A percentile compares a stretch with the other conserved stretches of the same genome.
Conservation (phyloP, 2,113 vertebrate genomes). For the Ia io region DNA sequence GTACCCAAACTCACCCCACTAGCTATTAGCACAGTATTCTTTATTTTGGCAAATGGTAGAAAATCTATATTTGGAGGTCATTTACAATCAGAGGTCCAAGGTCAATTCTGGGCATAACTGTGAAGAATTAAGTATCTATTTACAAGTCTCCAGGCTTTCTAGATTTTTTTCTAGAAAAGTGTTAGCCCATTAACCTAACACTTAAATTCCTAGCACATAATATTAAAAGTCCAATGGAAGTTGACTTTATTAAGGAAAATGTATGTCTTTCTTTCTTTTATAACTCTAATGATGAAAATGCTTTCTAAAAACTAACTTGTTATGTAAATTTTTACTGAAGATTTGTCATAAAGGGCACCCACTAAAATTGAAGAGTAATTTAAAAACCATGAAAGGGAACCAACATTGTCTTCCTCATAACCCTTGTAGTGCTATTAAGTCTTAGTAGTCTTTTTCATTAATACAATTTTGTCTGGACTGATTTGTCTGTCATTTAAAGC, state of each 20-base stretch:
- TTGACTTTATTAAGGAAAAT: not conserved
- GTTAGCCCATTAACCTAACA: not conserved
- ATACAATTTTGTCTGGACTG: not conserved
- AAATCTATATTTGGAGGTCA: conserved; percentile 29
- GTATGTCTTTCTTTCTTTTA: not conserved
- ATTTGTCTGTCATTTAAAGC: conserved; percentile 28
- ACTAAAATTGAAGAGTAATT: not conserved
- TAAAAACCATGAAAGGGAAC: not conserved
- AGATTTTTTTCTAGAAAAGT: not conserved
- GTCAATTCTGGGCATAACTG: not conserved
- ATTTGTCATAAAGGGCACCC: not conserved
- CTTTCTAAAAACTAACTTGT: not conserved
- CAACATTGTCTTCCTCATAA: not conserved
- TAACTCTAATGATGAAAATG: not conserved
- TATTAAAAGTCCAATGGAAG: not conserved
- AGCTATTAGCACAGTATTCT: conserved; percentile 27
- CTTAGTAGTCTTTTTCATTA: not conserved
- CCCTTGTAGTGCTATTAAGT: not conserved
- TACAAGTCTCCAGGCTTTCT: not conserved
- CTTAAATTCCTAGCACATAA: not conserved
- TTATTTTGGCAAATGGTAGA: conserved; percentile 46
- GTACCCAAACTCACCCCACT: conserved; percentile 39
- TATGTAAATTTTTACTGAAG: not conserved
- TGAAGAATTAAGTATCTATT: not conserved
- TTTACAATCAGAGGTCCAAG: conserved; percentile 24